These are phyloP conservation scores for Metopia argyrocephala DNA, from an alignment of 2,888 invertebrate genomes.

Conservation along the genomic window DNA sequence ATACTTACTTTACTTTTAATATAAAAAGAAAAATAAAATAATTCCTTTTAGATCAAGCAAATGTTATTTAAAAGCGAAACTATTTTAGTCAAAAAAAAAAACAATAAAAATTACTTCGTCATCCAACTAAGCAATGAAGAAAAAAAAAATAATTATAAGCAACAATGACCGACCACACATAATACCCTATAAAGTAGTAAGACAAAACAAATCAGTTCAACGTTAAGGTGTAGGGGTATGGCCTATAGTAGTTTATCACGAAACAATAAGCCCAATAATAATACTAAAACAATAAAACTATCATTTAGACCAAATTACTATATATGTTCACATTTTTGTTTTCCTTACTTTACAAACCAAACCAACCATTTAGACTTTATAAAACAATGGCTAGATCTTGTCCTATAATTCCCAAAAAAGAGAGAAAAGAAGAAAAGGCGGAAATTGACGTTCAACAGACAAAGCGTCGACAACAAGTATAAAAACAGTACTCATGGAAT, in stretches of 20 bases:
- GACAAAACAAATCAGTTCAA: background rate
- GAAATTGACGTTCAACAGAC: constrained; percentile 38
- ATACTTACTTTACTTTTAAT: constrained; percentile 32
- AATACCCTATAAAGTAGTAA: background rate
- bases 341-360: too few species aligned
- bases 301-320: constrained; percentile 16
- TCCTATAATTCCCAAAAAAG: background rate
- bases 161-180: background rate
- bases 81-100: constrained; percentile 11
- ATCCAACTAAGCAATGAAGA: background rate
- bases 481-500: constrained; percentile 2
- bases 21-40: constrained; percentile 13
- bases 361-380: background rate
- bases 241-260: too few species aligned
- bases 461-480: constrained; percentile 34
- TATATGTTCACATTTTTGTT: background rate
- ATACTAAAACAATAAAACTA: constrained; percentile 6
- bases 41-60: constrained; percentile 47
- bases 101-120: constrained; percentile 38
- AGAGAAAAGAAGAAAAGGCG: background rate
- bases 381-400: background rate
- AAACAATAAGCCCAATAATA: too few species aligned
- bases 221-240: too few species aligned
- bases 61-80: constrained; percentile 43
- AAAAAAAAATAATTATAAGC: background rate